phyloP scores from a whole-genome alignment of 37 sponge, comb jelly and placozoan species.

The Halisarca cf. caerulea region DNA sequence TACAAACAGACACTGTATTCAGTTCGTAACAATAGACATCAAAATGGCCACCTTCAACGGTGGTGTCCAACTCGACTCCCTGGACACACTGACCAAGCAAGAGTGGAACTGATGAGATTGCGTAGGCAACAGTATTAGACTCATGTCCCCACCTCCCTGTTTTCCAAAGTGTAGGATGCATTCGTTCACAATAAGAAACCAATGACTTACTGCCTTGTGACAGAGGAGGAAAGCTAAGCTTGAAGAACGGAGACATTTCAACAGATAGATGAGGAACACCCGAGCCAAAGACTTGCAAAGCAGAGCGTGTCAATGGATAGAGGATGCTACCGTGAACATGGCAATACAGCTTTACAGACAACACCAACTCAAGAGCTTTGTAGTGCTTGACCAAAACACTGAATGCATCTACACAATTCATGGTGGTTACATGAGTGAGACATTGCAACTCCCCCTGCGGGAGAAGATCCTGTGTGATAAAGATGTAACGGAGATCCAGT shows the following conservation, averaged over 20 bases:
- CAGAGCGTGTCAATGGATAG: neutral
- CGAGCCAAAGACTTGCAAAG: neutral
- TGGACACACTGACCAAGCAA: neutral
- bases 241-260: neutral
- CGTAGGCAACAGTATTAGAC: too few species aligned
- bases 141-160: neutral
- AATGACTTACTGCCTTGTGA: neutral
- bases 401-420: neutral
- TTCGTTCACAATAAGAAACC: neutral
- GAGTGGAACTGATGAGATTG: neutral
- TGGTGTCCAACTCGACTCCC: neutral
- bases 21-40: neutral
- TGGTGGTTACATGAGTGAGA: neutral
- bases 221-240: neutral
- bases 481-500: neutral
- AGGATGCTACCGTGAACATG: neutral
- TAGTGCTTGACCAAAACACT: neutral
- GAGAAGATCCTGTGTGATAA: neutral
- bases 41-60: neutral
- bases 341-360: neutral
- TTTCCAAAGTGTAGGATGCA: slow-evolving; percentile 17
- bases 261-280: neutral
- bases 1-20: too few species aligned
- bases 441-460: slow-evolving; percentile 4
- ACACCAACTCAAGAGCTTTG: neutral